These are phyloP conservation scores for Gonatopus flavifemur DNA, from an alignment of 1,140 invertebrate genomes.

Conservation along the genomic window DNA sequence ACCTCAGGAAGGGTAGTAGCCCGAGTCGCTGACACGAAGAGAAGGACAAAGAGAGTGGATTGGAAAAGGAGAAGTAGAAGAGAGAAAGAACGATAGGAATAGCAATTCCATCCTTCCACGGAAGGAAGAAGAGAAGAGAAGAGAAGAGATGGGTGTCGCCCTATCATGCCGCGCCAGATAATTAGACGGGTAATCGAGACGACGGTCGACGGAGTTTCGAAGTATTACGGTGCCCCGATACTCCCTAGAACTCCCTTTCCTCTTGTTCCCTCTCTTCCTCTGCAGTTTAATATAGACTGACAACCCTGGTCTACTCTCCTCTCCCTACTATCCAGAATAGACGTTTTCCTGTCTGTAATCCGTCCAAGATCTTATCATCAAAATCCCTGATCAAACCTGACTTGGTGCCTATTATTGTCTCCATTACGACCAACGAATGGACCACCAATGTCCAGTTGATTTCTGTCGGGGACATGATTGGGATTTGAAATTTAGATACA, in stretches of 20 bases:
- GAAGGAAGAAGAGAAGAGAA: no score
- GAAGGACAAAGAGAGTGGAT: no score
- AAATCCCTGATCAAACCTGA: no score
- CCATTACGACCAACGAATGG: background rate
- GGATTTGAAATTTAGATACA: no score
- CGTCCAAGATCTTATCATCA: constrained; percentile 36
- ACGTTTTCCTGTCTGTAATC: constrained; percentile 17
- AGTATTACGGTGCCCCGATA: constrained; percentile 28
- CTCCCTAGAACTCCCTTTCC: no score
- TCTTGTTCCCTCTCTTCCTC: no score
- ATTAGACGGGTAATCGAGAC: constrained; percentile 55
- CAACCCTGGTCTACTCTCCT: background rate
- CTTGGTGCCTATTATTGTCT: no score
- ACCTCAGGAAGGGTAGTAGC: constrained; percentile 35
- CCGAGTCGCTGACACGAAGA: constrained; percentile 35
- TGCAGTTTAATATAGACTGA: constrained; percentile 29
- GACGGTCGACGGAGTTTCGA: constrained; percentile 37
- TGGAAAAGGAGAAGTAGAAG: no score
- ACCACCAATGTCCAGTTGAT: no score
- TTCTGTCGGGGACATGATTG: no score
- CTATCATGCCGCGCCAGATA: constrained; percentile 42
- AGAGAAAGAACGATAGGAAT: constrained; percentile 31
- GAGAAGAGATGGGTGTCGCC: constrained; percentile 46
- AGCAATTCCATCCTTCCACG: constrained; percentile 44
- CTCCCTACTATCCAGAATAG: background rate